Percentiles rank a stretch among this genome's conserved stretches.
These are phyloP conservation scores for Sebastes steindachneri DNA, from an alignment of 2,797 vertebrate species.

Conservation along the genomic window DNA sequence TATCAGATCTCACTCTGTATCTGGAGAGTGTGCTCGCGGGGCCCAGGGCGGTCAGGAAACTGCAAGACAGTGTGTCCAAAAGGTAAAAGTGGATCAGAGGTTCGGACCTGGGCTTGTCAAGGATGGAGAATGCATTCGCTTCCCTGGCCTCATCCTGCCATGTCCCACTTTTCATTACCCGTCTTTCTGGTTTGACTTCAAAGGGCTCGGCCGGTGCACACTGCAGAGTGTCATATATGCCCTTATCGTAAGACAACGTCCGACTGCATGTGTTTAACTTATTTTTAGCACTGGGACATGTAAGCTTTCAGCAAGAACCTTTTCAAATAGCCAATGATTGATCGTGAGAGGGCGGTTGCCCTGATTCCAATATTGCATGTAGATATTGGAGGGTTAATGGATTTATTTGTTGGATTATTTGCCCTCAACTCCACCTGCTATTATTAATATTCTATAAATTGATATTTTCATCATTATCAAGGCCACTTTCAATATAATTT, in stretches of 20 bases:
- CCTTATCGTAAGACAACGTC: constrained; percentile 34
- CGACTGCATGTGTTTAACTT: constrained; percentile 24
- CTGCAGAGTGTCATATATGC: constrained; percentile 30
- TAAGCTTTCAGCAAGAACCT: not conserved
- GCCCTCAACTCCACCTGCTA: not conserved
- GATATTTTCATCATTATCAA: not conserved
- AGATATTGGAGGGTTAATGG: not conserved
- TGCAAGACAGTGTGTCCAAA: constrained; percentile 56
- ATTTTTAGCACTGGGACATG: constrained; percentile 25
- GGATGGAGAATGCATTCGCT: constrained; percentile 62
- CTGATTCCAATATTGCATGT: not conserved
- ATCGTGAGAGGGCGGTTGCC: not conserved
- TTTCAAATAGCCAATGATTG: not conserved
- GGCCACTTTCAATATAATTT: not conserved
- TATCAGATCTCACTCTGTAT: constrained; percentile 60
- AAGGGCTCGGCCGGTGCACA: constrained; percentile 28
- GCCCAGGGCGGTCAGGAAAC: constrained; percentile 35
- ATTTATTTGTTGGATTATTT: not conserved
- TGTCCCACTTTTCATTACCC: constrained; percentile 62
- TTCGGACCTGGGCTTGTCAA: constrained; percentile 60
- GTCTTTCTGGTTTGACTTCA: constrained; percentile 64
- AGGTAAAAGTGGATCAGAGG: constrained; percentile 68
- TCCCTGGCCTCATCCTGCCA: constrained; percentile 58
- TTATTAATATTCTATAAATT: not conserved
- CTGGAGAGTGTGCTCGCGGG: constrained; percentile 29